These are phyloP conservation scores for Ophioninae sp. DNA, from an alignment of 2,888 invertebrate species.

Conservation along the genomic window DNA sequence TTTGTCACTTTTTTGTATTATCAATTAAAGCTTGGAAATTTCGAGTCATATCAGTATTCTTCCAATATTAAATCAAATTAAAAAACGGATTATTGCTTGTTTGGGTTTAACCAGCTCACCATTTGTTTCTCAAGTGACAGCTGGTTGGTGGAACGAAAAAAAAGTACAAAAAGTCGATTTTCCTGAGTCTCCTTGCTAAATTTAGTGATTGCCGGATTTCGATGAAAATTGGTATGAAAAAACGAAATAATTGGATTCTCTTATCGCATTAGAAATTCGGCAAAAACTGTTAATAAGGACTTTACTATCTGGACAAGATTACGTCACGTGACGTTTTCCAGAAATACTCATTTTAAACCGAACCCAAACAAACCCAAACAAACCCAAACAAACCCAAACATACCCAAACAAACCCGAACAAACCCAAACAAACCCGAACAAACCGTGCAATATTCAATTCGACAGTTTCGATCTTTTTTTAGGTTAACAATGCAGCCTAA, in stretches of 20 bases:
- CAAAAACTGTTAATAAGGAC: no score
- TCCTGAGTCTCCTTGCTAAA: not conserved
- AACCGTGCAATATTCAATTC: constrained; percentile 9
- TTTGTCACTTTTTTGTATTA: not conserved
- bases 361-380: not conserved
- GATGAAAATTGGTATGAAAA: not conserved
- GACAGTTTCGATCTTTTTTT: constrained; percentile 6
- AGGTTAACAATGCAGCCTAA: constrained; percentile 19
- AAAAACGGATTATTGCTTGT: not conserved
- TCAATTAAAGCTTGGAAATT: no score
- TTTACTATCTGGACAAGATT: no score
- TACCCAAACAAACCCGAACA: not conserved
- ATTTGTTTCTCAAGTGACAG: not conserved
- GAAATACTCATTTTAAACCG: not conserved
- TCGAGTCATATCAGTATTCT: not conserved
- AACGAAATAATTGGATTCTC: not conserved
- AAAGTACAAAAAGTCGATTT: not conserved
- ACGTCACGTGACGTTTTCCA: no score
- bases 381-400: not conserved
- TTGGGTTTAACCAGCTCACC: not conserved
- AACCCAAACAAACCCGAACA: not conserved
- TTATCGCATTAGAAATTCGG: no score
- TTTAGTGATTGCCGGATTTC: not conserved
- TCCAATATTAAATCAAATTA: not conserved
- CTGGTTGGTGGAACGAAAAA: not conserved